Evolutionary conservation across 2,888 invertebrate species (phyloP), one percentile per base, ranked within the genome.

Genomic region (Eubasilissa splendida): DNA sequence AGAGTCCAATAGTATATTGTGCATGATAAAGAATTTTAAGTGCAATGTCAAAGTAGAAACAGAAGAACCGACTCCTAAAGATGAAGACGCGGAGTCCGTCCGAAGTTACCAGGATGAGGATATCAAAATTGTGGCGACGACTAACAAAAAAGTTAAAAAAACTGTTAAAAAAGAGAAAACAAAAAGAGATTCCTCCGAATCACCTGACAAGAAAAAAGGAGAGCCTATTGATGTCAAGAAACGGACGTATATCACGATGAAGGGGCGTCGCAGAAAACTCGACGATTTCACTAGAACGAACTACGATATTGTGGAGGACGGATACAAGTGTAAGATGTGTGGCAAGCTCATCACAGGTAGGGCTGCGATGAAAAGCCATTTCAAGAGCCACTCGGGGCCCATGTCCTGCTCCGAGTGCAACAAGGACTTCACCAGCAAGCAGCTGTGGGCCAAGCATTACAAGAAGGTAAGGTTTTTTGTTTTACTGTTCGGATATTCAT

Each of bases 301-400:
- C 31, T 78, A 78, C 54, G 78, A 78, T 53, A 78, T 78, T 22
- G 78, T 78, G 12, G 78, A 78, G 31, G 78, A 78, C 33, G 78
- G 78, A 7, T 78, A 78, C 71, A 71, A 78, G 63, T 78, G 78
- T 73, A 78, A 78, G 42, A 71, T 78, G 78, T 78, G 78, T n/a
- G 78, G 71, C 8, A 78, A 78, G 70, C 54, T 78, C n/a, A 78
- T 78, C 22, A 78, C 78, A n/a, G 78, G 78, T 14, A 59, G 71
- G 52, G 78, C 78, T 22, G 78, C 78, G 60, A 78, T 78, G 78
- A 78, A 78, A 54, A 78, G 78, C 54, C 78, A 78, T 22, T 78
- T 78, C 73, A 78, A 78, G 73, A 78, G 78, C n/a, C 78, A 78
- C 73, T 78, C 78, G 7, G 78, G 78, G 3, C 78, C 78, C 73